phyloP scores from a whole-genome alignment of 2,888 invertebrate genomes.

The Chironomus tentans region DNA sequence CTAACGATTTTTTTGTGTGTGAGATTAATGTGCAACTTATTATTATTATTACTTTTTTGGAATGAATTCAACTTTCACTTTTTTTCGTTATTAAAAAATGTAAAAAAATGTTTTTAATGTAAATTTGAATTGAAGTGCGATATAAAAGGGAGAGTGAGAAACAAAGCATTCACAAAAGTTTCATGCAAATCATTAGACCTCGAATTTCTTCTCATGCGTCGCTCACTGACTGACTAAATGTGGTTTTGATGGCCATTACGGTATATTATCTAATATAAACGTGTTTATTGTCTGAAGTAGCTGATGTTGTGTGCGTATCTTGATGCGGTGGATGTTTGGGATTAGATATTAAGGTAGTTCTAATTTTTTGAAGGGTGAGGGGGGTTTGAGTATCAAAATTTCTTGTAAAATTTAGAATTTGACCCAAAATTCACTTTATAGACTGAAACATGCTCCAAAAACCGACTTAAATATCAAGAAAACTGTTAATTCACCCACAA shows the following conservation, averaged over 20 bases:
- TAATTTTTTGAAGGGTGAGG: too few species aligned
- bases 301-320: not conserved
- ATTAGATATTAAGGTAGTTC: too few species aligned
- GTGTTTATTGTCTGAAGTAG: too few species aligned
- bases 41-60: not conserved
- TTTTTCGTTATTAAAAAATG: not conserved
- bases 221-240: not conserved
- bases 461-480: too few species aligned
- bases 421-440: too few species aligned
- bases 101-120: not conserved
- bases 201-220: not conserved
- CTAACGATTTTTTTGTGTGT: not conserved
- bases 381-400: too few species aligned
- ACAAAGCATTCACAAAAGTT: not conserved
- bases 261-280: not conserved
- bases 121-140: not conserved
- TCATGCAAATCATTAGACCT: conserved; percentile 12
- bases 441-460: too few species aligned
- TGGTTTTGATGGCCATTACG: not conserved
- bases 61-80: conserved; percentile 20
- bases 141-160: not conserved
- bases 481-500: too few species aligned
- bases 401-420: too few species aligned
- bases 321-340: too few species aligned
- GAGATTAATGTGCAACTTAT: conserved; percentile 1